A percentile compares a stretch with the other conserved stretches of the same genome.
Evolutionary conservation across 1,140 invertebrate species (phyloP).

Genomic region (Drosophila subpulchrella): DNA sequence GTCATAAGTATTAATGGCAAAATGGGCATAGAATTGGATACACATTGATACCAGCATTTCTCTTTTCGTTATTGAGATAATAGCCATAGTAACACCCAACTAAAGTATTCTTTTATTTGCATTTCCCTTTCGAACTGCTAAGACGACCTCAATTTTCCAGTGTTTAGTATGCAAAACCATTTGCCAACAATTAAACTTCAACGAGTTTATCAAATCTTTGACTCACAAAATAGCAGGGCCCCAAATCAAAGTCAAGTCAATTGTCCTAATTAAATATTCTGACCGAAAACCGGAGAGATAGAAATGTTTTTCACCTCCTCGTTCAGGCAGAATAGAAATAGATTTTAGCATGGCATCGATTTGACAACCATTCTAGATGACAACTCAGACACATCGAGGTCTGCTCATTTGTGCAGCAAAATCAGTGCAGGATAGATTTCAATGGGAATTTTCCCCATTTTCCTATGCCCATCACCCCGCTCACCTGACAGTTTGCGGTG

Average conservation of each 20-base stretch:
- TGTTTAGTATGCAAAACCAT: constrained; percentile 29
- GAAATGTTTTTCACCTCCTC: constrained; percentile 3
- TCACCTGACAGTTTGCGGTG: constrained; percentile 24
- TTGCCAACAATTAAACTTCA: constrained; percentile 26
- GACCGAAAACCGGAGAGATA: constrained; percentile 11
- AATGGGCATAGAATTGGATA: too few relatives aligned
- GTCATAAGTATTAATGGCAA: too few relatives aligned
- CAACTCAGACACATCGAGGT: constrained; percentile 32
- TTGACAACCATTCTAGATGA: constrained; percentile 33
- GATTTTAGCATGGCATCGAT: constrained; percentile 26
- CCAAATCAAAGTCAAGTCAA: constrained; percentile 22
- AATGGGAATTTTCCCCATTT: constrained; percentile 1
- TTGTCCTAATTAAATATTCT: constrained; percentile 49
- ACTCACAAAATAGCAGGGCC: constrained; percentile 10
- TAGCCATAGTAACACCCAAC: neutral
- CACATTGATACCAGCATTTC: neutral
- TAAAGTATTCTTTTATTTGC: neutral
- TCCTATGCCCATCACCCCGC: neutral
- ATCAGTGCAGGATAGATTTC: constrained; percentile 35
- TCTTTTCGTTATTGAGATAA: neutral
- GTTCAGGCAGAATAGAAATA: neutral
- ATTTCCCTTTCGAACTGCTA: neutral
- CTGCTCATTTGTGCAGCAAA: constrained; percentile 48
- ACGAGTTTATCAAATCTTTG: constrained; percentile 34
- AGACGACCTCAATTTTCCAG: constrained; percentile 1